phyloP scores from a whole-genome alignment of 2,113 vertebrate species.

The Eretmodus cyanostictus region DNA sequence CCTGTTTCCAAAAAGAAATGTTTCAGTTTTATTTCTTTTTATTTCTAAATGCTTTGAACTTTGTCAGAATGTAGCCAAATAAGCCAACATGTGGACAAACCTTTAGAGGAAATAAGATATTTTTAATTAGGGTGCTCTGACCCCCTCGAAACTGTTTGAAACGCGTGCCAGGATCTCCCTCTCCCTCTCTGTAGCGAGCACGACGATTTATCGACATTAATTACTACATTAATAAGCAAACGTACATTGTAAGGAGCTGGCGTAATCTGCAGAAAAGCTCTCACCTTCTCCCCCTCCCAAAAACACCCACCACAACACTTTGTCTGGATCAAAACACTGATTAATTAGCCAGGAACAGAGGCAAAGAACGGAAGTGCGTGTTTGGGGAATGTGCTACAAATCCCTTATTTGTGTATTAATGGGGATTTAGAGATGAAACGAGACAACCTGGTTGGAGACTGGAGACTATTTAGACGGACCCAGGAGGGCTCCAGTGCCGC shows the following conservation, averaged over 20 bases:
- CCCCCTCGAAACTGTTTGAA: background rate
- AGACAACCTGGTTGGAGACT: conserved; percentile 37
- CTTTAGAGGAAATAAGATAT: background rate
- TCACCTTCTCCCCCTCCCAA: conserved; percentile 20
- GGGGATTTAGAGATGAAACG: conserved; percentile 68
- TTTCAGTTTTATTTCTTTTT: background rate
- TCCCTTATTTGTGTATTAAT: conserved; percentile 63
- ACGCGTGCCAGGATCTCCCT: background rate
- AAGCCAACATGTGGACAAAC: background rate
- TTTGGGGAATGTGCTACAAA: conserved; percentile 46
- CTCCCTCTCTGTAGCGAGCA: background rate
- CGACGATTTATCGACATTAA: conserved; percentile 58
- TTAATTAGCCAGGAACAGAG: conserved; percentile 57
- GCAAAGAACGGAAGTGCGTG: conserved; percentile 10
- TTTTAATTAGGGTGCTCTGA: background rate
- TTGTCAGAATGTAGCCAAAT: background rate
- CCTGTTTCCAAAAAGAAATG: background rate
- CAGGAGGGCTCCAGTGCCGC: conserved; percentile 16
- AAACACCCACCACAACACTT: conserved; percentile 23
- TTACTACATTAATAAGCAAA: conserved; percentile 50
- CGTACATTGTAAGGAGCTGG: conserved; percentile 23
- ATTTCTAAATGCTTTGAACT: background rate
- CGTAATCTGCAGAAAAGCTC: conserved; percentile 59
- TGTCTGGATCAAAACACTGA: conserved; percentile 53
- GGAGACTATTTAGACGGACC: conserved; percentile 41